Conservation (phyloP, 2,888 invertebrate genomes). For the Euproctis similis region DNA sequence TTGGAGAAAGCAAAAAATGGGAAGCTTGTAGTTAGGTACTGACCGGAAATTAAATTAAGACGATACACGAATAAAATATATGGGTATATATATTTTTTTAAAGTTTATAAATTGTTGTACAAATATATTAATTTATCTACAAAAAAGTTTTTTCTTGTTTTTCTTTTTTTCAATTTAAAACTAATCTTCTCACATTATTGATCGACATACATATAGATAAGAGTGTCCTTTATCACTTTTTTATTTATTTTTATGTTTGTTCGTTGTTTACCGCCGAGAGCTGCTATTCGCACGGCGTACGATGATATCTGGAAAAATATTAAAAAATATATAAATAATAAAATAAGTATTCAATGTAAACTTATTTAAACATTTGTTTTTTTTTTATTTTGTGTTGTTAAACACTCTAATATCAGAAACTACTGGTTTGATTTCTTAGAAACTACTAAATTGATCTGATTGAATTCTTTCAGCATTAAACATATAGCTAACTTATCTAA, state of each 20-base stretch:
- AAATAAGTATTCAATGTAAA: no score
- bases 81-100: slow-evolving; percentile 11
- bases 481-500: no score
- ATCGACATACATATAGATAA: slow-evolving; percentile 23
- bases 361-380: no score
- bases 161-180: slow-evolving; percentile 34
- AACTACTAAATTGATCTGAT: no score
- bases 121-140: slow-evolving; percentile 52
- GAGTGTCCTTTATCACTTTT: slow-evolving; percentile 59
- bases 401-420: no score
- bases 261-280: slow-evolving; percentile 64
- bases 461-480: no score
- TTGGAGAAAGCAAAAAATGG: slow-evolving; percentile 38
- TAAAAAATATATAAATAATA: no score
- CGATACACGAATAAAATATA: no score
- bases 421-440: no score
- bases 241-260: slow-evolving; percentile 39
- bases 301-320: slow-evolving; percentile 65
- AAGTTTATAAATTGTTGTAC: slow-evolving; percentile 39
- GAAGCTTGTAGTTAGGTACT: slow-evolving; percentile 40
- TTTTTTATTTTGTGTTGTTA: no score
- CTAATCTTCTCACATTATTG: slow-evolving; percentile 46
- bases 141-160: slow-evolving; percentile 45
- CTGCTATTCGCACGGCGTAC: slow-evolving; percentile 66
- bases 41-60: slow-evolving; percentile 44